phyloP scores from a whole-genome alignment of 2,888 invertebrate genomes.

The Drosophila emarginata region DNA sequence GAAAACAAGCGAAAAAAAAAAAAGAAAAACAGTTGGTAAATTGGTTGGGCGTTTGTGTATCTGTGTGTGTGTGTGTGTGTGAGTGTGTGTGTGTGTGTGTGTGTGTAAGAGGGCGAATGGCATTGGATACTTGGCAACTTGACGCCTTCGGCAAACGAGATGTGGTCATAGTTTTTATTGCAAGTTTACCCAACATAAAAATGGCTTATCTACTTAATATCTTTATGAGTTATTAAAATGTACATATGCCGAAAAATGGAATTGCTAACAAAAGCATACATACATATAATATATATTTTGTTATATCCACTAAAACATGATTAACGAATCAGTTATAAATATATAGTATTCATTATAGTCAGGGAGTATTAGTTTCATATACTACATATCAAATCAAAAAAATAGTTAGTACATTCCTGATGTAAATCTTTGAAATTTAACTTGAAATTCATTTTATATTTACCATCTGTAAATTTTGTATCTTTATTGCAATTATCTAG shows the following conservation, averaged over 20 bases:
- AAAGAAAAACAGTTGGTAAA: conserved; percentile 8
- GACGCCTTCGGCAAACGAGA: conserved; percentile 27
- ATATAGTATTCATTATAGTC: too few relatives aligned
- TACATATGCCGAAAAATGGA: neutral
- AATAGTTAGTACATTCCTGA: too few relatives aligned
- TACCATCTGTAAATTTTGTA: too few relatives aligned
- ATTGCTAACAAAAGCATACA: neutral
- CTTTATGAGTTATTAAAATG: conserved; percentile 2
- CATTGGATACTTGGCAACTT: conserved; percentile 31
- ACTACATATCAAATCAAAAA: too few relatives aligned
- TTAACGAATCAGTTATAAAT: too few relatives aligned
- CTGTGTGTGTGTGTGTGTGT: neutral
- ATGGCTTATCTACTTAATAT: conserved; percentile 6
- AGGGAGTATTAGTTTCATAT: too few relatives aligned
- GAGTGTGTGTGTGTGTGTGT: neutral
- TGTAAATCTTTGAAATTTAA: too few relatives aligned
- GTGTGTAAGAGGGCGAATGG: neutral
- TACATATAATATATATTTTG: too few relatives aligned
- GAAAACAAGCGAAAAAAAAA: neutral
- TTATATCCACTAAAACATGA: too few relatives aligned
- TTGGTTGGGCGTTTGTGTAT: neutral
- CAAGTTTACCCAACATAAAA: conserved; percentile 3
- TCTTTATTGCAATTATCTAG: too few relatives aligned
- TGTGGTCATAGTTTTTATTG: conserved; percentile 8
- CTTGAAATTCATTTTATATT: too few relatives aligned